Evolutionary conservation across 1,140 invertebrate species (phyloP), one percentile per base, ranked within the genome.

Genomic region (Carcinoscorpius rotundicauda): DNA sequence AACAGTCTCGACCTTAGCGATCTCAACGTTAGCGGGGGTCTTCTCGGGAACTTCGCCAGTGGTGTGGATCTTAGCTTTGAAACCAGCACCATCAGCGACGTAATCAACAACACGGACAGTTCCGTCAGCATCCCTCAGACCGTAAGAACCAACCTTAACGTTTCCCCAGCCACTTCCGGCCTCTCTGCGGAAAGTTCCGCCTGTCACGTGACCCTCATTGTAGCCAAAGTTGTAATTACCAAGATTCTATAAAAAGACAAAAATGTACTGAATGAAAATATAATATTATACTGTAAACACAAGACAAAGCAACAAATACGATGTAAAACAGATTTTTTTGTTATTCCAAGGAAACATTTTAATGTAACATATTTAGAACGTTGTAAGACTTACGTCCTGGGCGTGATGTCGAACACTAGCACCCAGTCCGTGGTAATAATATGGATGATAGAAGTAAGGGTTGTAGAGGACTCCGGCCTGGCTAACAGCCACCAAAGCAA

Each of bases 61-160:
- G 60, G 67, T 67, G 10, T 63, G 29, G 60, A 72, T 59, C 10
- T 61, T 52, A 51, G 71, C 73, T 3, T 73, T 71, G 69, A 72
- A 74, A 56, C 73, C 73, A 58, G 58, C 65, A n/a, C 63, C 70
- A 67, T 74, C 73, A 50, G 73, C 73, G 29, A 74, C 68, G 63
- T 75, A 74, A 70, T 73, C 72, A 49, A 74, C 73, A 59, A 69
- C 62, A 58, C 72, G 60, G 51, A 63, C 56, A 11, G 70, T 57
- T 48, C 72, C 72, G 60, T 73, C 72, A 62, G 65, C 64, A 65
- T 69, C 72, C 10, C 53, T 52, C 0, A 73, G 66, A 56, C 69
- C 69, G 62, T 73, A 73, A 6, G 71, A 73, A 9, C 72, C 72
- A 63, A 66, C 61, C 6, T 66, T 63, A n/a, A 65, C 67, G 11